phyloP scores from a whole-genome alignment of 2,797 vertebrate species.

The Dendrocincla fuliginosa region DNA sequence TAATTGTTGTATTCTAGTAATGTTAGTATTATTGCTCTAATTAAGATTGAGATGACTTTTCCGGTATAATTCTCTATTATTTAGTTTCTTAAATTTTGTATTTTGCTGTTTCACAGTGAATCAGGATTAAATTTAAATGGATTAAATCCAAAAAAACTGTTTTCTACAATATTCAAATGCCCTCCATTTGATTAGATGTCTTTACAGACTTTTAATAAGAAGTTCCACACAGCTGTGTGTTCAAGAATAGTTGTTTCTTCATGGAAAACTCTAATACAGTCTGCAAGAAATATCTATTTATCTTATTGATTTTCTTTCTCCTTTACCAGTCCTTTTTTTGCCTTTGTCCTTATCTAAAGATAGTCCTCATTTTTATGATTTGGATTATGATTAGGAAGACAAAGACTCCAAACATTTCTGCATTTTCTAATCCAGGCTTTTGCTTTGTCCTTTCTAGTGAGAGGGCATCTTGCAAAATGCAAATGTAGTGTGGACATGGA shows the following conservation, averaged over 20 bases:
- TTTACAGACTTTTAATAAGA: not conserved
- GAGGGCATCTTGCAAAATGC: not conserved
- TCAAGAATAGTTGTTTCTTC: slow-evolving; percentile 11
- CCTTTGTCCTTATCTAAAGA: not conserved
- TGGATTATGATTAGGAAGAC: not conserved
- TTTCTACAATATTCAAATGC: slow-evolving; percentile 33
- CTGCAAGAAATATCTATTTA: slow-evolving; percentile 5
- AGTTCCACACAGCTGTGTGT: not conserved
- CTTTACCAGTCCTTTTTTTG: not conserved
- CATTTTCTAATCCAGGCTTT: not conserved
- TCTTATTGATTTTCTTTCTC: slow-evolving; percentile 20
- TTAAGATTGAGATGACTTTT: slow-evolving; percentile 30
- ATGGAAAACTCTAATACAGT: not conserved
- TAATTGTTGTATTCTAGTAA: slow-evolving; percentile 30
- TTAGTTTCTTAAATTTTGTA: slow-evolving; percentile 58
- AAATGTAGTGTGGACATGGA: not conserved
- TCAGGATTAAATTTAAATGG: slow-evolving; percentile 62
- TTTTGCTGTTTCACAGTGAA: slow-evolving; percentile 58
- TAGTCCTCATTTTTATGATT: not conserved
- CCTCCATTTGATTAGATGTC: not conserved
- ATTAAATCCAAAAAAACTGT: slow-evolving; percentile 61
- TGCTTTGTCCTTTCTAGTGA: not conserved
- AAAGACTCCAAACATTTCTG: not conserved
- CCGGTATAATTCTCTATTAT: slow-evolving; percentile 10
- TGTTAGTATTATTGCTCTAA: not conserved